Conservation (phyloP, 30 jellyfish, hydroid and myxozoan species). For the Hydra vulgaris region DNA sequence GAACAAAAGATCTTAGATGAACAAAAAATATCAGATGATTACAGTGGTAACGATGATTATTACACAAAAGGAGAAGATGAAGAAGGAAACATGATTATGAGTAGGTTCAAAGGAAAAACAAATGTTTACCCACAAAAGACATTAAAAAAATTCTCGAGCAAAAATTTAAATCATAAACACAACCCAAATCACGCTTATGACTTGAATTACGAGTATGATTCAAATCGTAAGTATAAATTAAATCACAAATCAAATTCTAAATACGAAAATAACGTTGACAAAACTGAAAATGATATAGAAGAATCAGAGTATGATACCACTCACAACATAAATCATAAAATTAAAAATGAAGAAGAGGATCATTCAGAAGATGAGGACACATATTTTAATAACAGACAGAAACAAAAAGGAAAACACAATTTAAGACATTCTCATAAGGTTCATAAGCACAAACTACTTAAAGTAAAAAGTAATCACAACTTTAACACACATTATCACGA, state of each 20-base stretch:
- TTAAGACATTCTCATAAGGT: too few species aligned
- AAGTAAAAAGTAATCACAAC: too few species aligned
- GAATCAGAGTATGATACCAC: too few species aligned
- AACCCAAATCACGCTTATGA: too few species aligned
- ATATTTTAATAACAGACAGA: too few species aligned
- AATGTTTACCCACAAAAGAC: not conserved
- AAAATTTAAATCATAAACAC: not conserved
- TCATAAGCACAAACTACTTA: too few species aligned
- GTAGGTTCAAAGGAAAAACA: not conserved
- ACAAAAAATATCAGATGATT: not conserved
- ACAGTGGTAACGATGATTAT: conserved; percentile 10
- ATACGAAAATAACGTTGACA: conserved; percentile 3
- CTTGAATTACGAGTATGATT: too few species aligned
- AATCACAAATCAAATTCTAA: not conserved
- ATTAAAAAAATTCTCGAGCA: not conserved
- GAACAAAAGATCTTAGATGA: not conserved
- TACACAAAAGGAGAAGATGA: conserved; percentile 12
- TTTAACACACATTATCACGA: too few species aligned
- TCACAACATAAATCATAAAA: not conserved
- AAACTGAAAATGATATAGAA: conserved; percentile 21
- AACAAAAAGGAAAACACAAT: too few species aligned
- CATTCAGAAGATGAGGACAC: conserved; percentile 16
- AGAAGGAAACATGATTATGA: not conserved
- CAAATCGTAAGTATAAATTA: too few species aligned
- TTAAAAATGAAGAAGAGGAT: not conserved